Percentiles rank a stretch among this genome's conserved stretches.
These are phyloP conservation scores for Nomada ruficornis DNA, from an alignment of 2,888 invertebrate genomes.

Conservation along the genomic window DNA sequence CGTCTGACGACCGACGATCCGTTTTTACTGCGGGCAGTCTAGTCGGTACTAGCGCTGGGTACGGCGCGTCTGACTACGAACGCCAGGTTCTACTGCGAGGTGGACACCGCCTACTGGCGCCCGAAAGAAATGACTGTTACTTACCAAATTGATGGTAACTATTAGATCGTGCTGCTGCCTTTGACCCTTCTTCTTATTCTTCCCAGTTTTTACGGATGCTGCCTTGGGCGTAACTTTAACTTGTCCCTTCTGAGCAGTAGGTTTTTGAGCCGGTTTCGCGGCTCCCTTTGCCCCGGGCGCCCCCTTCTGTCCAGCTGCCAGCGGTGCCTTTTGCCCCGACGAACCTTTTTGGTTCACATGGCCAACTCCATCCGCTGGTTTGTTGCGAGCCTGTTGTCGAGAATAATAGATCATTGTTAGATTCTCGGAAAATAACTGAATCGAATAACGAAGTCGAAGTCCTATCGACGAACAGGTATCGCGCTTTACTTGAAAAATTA, in stretches of 20 bases:
- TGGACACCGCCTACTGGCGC: neutral
- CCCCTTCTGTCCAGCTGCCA: slow-evolving; percentile 87
- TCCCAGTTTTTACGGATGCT: slow-evolving; percentile 87
- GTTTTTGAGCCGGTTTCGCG: slow-evolving; percentile 88
- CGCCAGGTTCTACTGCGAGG: slow-evolving; percentile 22
- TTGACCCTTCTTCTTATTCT: slow-evolving; percentile 91
- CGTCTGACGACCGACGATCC: slow-evolving; percentile 14
- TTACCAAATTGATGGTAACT: slow-evolving; percentile 93
- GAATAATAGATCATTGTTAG: slow-evolving; percentile 53
- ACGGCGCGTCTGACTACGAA: slow-evolving; percentile 5
- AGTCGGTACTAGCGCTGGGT: slow-evolving; percentile 41
- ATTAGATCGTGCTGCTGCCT: slow-evolving; percentile 93
- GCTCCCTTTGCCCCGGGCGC: slow-evolving; percentile 86
- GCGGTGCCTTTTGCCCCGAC: slow-evolving; percentile 88
- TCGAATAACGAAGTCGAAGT: neutral
- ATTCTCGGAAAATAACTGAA: neutral
- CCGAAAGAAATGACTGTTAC: slow-evolving; percentile 74
- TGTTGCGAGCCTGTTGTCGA: slow-evolving; percentile 90
- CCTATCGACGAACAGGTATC: neutral
- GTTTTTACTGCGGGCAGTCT: slow-evolving; percentile 18
- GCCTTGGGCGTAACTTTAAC: slow-evolving; percentile 85
- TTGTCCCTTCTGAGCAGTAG: slow-evolving; percentile 90
- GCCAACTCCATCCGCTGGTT: slow-evolving; percentile 91
- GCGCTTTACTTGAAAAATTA: slow-evolving; percentile 10
- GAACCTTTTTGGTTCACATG: slow-evolving; percentile 90